These are phyloP conservation scores for Ataeniobius toweri DNA, from an alignment of 2,797 vertebrate genomes.

Conservation along the genomic window DNA sequence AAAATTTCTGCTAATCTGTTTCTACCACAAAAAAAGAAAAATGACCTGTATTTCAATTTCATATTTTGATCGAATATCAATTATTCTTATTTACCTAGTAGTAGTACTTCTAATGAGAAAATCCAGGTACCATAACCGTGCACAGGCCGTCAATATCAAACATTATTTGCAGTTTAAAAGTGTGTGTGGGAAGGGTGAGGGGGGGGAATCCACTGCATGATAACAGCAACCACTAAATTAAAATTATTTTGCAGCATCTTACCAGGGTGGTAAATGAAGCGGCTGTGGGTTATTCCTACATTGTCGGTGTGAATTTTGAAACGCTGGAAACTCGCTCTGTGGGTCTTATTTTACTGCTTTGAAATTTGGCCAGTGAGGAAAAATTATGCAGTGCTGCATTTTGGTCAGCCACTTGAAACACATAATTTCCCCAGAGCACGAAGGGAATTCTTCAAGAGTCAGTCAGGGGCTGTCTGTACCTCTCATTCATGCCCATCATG, in stretches of 20 bases:
- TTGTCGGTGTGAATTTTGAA: slow-evolving; percentile 8
- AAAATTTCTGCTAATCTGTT: neutral
- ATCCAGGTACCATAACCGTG: too few relatives aligned
- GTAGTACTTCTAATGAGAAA: too few relatives aligned
- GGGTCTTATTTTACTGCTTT: neutral
- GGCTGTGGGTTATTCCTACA: neutral
- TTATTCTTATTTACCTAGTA: too few relatives aligned
- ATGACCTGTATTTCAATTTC: neutral
- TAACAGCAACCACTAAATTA: neutral
- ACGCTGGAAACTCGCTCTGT: neutral
- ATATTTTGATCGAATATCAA: neutral
- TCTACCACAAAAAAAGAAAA: neutral
- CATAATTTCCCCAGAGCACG: slow-evolving; percentile 62
- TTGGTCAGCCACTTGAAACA: slow-evolving; percentile 45
- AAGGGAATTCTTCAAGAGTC: slow-evolving; percentile 66
- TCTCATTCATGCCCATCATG: slow-evolving; percentile 59
- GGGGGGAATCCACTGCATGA: neutral
- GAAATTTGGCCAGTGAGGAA: slow-evolving; percentile 28
- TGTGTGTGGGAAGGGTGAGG: too few relatives aligned
- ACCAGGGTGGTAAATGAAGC: neutral
- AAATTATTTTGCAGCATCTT: neutral
- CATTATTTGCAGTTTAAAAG: too few relatives aligned
- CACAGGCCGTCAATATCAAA: too few relatives aligned
- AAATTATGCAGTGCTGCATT: slow-evolving; percentile 12
- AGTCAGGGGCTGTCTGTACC: slow-evolving; percentile 37